Conservation (phyloP, 2,797 vertebrate species). For the Syndactyla subalaris region DNA sequence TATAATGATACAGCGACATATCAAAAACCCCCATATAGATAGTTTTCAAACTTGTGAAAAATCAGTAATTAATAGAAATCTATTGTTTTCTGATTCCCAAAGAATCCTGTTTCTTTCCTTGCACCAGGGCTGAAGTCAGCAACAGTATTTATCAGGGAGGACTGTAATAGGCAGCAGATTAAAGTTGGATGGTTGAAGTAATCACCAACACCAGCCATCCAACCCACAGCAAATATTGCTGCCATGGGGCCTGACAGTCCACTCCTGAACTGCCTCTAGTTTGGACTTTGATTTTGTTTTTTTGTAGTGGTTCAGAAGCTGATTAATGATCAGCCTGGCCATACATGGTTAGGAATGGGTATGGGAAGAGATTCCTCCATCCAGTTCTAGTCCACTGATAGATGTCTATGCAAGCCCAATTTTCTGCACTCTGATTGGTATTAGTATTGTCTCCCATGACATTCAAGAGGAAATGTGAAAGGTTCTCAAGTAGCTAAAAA, state of each 20-base stretch:
- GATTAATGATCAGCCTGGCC: neutral
- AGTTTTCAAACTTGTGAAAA: neutral
- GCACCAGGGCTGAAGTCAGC: neutral
- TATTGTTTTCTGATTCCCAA: neutral
- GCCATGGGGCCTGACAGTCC: neutral
- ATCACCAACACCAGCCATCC: neutral
- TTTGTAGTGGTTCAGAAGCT: neutral
- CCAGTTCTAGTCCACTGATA: neutral
- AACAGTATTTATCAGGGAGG: neutral
- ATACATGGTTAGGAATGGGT: neutral
- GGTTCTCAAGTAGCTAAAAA: neutral
- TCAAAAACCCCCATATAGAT: fast-evolving
- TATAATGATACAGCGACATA: neutral
- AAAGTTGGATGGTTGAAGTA: neutral
- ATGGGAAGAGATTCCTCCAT: neutral
- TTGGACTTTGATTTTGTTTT: neutral
- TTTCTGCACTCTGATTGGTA: neutral
- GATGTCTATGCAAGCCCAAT: neutral
- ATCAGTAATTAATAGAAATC: neutral
- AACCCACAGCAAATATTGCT: neutral
- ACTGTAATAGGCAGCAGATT: neutral
- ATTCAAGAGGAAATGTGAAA: neutral
- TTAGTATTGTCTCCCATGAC: neutral
- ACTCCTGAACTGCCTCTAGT: neutral
- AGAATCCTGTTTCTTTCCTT: neutral